Evolutionary conservation across 2,888 invertebrate genomes (phyloP).

Genomic region (Morpho achilles): DNA sequence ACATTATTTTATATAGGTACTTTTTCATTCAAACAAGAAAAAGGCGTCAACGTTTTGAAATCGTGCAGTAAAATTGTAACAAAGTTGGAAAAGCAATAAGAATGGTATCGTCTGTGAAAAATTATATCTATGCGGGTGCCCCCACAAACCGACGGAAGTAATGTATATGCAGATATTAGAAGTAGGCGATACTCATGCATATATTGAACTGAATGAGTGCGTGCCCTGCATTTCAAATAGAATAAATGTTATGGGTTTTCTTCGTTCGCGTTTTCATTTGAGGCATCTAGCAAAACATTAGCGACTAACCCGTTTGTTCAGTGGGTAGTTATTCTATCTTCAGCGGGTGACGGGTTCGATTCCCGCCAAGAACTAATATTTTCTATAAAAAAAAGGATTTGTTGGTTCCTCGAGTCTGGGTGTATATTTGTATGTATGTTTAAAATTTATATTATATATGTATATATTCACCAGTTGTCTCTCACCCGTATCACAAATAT

Average conservation of each 20-base stretch:
- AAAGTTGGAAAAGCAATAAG: constrained; percentile 15
- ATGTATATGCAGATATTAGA: constrained; percentile 52
- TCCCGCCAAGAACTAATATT: too few relatives aligned
- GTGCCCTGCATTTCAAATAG: constrained; percentile 48
- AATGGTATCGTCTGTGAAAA: constrained; percentile 17
- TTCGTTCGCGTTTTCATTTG: constrained; percentile 3
- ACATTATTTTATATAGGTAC: too few relatives aligned
- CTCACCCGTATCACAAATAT: too few relatives aligned
- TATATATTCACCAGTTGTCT: too few relatives aligned
- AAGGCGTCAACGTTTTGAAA: neutral
- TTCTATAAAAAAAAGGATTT: too few relatives aligned
- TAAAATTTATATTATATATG: too few relatives aligned
- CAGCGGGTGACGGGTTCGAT: too few relatives aligned
- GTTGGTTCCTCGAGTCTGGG: too few relatives aligned
- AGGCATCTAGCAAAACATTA: neutral
- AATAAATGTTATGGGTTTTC: constrained; percentile 1
- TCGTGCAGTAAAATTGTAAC: neutral
- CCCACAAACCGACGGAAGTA: constrained; percentile 63
- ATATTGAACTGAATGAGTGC: constrained; percentile 51
- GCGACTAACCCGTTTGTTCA: too few relatives aligned
- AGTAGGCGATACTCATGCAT: constrained; percentile 40
- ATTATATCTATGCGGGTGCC: constrained; percentile 61
- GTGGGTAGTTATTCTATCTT: too few relatives aligned
- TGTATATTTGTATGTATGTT: too few relatives aligned
- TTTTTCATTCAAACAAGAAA: neutral